A percentile compares a stretch with the other conserved stretches of the same genome.
phyloP scores from a whole-genome alignment of 2,888 invertebrate species.

The Dryobota labecula region DNA sequence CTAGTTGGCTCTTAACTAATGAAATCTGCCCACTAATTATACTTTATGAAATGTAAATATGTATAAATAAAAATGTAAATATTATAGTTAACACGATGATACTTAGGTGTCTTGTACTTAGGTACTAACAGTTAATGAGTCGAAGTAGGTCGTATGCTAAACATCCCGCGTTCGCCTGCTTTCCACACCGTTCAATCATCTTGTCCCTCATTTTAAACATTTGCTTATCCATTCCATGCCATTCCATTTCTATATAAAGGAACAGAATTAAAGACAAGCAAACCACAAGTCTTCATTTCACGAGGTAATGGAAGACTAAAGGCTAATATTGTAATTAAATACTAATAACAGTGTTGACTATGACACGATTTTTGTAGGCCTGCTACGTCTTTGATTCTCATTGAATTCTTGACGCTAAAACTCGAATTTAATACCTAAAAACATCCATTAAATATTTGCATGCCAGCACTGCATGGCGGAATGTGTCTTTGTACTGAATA shows the following conservation, averaged over 20 bases:
- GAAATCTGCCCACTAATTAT: not conserved
- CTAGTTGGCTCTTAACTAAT: no score
- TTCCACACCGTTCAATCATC: conserved; percentile 36
- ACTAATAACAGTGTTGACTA: not conserved
- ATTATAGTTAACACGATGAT: not conserved
- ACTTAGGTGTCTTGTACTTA: not conserved
- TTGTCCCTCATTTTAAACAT: conserved; percentile 22
- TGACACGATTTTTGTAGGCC: not conserved
- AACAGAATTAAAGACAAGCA: not conserved
- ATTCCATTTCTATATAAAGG: not conserved
- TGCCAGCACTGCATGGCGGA: no score
- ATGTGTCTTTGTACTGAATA: no score
- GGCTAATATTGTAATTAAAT: not conserved
- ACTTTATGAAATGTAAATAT: no score
- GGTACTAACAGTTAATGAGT: conserved; percentile 31
- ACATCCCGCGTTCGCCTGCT: conserved; percentile 27
- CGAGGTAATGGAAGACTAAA: not conserved
- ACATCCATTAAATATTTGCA: no score
- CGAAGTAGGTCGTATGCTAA: conserved; percentile 57
- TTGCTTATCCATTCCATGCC: not conserved
- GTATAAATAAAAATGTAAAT: not conserved
- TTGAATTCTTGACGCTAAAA: no score
- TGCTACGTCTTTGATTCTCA: not conserved
- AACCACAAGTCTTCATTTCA: not conserved
- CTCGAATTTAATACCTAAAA: no score